These are phyloP conservation scores for Drosophila infuscata DNA, from an alignment of 2,888 invertebrate genomes.

Conservation along the genomic window DNA sequence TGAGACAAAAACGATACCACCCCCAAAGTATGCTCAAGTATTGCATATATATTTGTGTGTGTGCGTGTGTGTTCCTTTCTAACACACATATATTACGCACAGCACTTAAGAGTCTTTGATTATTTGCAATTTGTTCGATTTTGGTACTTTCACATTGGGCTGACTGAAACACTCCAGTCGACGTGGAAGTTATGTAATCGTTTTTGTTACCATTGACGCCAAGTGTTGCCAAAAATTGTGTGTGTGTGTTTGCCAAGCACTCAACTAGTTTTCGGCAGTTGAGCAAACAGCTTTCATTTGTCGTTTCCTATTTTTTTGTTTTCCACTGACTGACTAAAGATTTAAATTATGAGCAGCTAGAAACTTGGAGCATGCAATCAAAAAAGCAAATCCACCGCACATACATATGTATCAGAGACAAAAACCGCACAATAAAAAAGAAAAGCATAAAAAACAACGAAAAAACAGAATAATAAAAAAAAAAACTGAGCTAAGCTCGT, in stretches of 20 bases:
- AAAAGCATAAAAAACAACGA: constrained; percentile 7
- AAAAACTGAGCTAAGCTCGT: constrained; percentile 41
- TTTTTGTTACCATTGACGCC: constrained; percentile 71
- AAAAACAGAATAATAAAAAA: constrained; percentile 6
- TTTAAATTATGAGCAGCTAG: constrained; percentile 50
- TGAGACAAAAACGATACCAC: constrained; percentile 31
- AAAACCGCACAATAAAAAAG: constrained; percentile 41
- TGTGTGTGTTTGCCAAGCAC: constrained; percentile 56
- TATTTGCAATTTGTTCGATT: constrained; percentile 77
- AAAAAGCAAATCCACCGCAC: constrained; percentile 42
- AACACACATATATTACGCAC: constrained; percentile 51
- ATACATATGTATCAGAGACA: constrained; percentile 27
- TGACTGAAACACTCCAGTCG: constrained; percentile 36
- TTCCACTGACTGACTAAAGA: constrained; percentile 16
- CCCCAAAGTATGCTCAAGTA: constrained; percentile 36
- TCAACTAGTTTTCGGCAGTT: constrained; percentile 55
- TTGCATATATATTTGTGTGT: constrained; percentile 9
- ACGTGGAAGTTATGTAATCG: constrained; percentile 64
- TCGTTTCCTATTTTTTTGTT: constrained; percentile 7
- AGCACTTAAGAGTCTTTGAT: constrained; percentile 73
- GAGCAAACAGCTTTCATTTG: constrained; percentile 25
- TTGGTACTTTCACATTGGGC: constrained; percentile 63
- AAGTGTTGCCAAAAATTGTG: constrained; percentile 60
- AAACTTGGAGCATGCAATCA: constrained; percentile 46
- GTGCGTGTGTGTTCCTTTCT: constrained; percentile 9